Evolutionary conservation across 2,113 vertebrate genomes (phyloP).

Genomic region (Rynchops niger): DNA sequence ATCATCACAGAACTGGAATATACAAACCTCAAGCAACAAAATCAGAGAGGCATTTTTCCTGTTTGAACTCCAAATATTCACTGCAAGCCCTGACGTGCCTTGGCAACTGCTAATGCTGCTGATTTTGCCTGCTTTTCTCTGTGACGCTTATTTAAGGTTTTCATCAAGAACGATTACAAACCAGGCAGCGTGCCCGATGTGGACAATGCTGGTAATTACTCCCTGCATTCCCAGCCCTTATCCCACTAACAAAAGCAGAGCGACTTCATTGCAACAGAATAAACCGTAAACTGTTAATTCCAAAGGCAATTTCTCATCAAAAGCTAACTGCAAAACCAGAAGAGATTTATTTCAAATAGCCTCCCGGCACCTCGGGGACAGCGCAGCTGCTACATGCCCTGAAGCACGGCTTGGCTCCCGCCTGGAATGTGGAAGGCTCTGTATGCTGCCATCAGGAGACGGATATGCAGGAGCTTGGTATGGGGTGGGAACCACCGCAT

Average conservation of each 20-base stretch:
- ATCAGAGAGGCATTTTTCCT: not conserved
- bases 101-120: accelerated
- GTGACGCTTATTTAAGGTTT: not conserved
- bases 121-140: too few species aligned
- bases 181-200: accelerated
- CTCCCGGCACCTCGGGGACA: not conserved
- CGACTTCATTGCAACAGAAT: accelerated
- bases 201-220: accelerated
- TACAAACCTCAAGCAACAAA: accelerated
- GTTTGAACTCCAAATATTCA: accelerated
- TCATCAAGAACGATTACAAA: not conserved
- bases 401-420: accelerated
- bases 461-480: not conserved
- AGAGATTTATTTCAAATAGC: accelerated
- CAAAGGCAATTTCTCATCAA: not conserved
- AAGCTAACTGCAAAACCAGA: not conserved
- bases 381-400: not conserved
- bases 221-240: not conserved
- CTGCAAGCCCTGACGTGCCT: accelerated
- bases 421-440: not conserved
- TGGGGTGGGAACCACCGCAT: not conserved
- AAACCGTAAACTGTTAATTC: not conserved
- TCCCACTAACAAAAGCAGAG: not conserved
- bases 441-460: not conserved
- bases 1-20: accelerated